Base-by-base conservation (phyloP, 1,140 invertebrate genomes). In the Sitophilus oryzae region DNA sequence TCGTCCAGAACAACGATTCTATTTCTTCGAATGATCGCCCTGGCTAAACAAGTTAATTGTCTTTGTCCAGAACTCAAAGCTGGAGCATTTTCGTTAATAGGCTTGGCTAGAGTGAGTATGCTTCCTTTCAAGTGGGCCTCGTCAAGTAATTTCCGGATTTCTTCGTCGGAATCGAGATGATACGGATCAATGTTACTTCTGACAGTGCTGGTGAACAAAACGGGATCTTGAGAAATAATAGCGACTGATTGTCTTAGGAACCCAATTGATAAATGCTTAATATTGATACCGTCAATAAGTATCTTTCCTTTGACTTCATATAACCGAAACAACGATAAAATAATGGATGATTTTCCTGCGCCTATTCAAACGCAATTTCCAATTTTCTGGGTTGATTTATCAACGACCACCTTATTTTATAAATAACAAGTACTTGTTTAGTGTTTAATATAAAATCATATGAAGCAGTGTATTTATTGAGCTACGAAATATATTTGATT, bases 1-100 rank as follows among this genome's bases (percentile, higher is more conserved):
- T 86, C 84, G 61, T 93, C 89, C 64, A 92, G 72, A 16, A 93
- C 79, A 0, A 93, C 72, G 47, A 93, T 80, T 65, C 83, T 86
- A 61, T 85, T 87, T 15, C 83, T 82, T 14, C 83, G 73, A 0
- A 91, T 67, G 21, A 91, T 75, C 1, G 88, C 88, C 59, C 88
- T 73, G 1, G 86, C 87, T 58, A 92, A 71, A 64, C 88, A 91
- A 1, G 92, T 66, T 5, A 93, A 71, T 65, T 92, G 89, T 21
- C 85, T 74, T 70, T 91, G 86, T 1, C 89, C 88, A 11, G 87
- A 80, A 51, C 84, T 88, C 55, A 89, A 83, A 69, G 86, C 88
- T 3, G 72, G 65, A 0, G 85, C 85, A 20, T 82, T 81, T 65
- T 87, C 84, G 2, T 76, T 71, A 25, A 88, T 76, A 43, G 61